A percentile compares a stretch with the other conserved stretches of the same genome.
Evolutionary conservation across 2,797 vertebrate genomes (phyloP).

Genomic region (Martes flavigula): DNA sequence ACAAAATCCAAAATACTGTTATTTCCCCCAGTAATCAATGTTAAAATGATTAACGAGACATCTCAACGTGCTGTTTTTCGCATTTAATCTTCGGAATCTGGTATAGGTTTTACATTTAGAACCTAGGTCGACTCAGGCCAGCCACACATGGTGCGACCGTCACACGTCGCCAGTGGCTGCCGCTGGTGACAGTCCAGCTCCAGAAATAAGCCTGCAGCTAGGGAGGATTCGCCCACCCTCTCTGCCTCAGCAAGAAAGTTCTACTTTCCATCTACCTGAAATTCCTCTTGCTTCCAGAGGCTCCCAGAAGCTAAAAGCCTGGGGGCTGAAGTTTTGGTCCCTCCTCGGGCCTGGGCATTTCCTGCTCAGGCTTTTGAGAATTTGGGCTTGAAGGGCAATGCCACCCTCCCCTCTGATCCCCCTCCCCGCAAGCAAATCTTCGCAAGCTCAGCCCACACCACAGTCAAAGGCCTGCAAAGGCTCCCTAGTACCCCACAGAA

Average conservation of each 20-base stretch:
- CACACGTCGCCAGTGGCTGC: neutral
- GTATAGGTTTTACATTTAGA: neutral
- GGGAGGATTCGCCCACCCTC: neutral
- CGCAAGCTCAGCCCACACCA: neutral
- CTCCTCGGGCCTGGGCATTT: neutral
- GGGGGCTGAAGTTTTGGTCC: neutral
- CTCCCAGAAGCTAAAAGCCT: neutral
- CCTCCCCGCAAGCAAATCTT: neutral
- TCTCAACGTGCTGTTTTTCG: neutral
- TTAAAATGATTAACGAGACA: neutral
- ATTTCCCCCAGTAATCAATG: neutral
- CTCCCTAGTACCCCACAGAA: neutral
- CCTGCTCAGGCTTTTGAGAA: neutral
- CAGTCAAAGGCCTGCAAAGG: neutral
- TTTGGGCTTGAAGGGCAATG: neutral
- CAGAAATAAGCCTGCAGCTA: neutral
- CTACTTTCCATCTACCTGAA: neutral
- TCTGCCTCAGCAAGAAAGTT: neutral
- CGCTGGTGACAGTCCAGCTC: neutral
- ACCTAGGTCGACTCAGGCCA: neutral
- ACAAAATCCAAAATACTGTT: neutral
- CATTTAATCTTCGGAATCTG: neutral
- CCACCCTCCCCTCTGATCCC: neutral
- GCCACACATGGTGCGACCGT: neutral
- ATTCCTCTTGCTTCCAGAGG: neutral